phyloP scores from a whole-genome alignment of 2,797 vertebrate species.

The Prunella strophiata region DNA sequence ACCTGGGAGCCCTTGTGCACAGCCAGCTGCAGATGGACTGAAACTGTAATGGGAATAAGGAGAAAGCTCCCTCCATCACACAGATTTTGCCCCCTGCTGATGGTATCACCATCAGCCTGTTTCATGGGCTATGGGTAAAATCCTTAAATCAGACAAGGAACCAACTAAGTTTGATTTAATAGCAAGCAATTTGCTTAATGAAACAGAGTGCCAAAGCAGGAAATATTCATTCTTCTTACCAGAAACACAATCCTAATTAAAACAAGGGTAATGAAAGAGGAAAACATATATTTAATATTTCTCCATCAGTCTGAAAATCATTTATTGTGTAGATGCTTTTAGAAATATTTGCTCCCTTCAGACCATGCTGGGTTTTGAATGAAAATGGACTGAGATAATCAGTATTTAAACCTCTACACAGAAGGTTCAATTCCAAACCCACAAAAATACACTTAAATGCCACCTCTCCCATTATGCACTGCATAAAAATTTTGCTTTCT shows the following conservation, averaged over 20 bases:
- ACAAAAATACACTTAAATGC: not conserved
- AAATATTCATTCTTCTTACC: not conserved
- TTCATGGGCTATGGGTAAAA: not conserved
- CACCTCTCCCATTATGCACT: not conserved
- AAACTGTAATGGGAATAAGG: fast-evolving
- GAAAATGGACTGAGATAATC: not conserved
- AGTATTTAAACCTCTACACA: not conserved
- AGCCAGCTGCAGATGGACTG: not conserved
- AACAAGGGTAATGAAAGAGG: not conserved
- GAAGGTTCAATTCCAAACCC: not conserved
- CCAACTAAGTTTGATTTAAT: not conserved
- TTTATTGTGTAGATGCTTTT: not conserved
- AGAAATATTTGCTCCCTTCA: not conserved
- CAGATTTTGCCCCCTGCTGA: not conserved
- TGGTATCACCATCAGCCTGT: not conserved
- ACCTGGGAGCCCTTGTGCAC: not conserved
- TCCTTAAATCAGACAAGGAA: not conserved
- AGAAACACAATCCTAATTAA: not conserved
- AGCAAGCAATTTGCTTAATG: not conserved
- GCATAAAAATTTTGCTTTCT: not conserved
- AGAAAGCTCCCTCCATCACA: not conserved
- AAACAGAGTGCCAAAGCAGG: not conserved
- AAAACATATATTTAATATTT: not conserved
- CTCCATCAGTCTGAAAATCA: not conserved
- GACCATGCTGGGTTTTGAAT: not conserved